A percentile compares a stretch with the other conserved stretches of the same genome.
Evolutionary conservation across 1,140 invertebrate species (phyloP).

Genomic region (Steinernema feltiae): DNA sequence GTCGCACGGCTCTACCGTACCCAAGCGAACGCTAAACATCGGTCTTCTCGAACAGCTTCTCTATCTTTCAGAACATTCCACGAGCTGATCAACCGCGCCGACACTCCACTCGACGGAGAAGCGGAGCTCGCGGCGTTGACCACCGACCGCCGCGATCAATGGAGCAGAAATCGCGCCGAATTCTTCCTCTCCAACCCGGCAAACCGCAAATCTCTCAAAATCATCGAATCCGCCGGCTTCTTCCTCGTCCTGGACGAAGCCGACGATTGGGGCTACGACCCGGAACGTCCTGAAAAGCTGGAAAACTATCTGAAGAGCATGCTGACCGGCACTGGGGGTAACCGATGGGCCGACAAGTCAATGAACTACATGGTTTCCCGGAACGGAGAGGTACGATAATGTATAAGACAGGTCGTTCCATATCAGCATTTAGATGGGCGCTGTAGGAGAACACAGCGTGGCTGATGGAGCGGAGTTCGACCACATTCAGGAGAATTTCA

Average conservation of each 20-base stretch:
- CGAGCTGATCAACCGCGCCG: constrained; percentile 37
- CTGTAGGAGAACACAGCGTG: constrained; percentile 81
- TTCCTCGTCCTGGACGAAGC: constrained; percentile 28
- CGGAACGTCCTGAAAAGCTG: constrained; percentile 18
- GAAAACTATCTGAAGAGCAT: constrained; percentile 58
- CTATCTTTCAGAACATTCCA: constrained; percentile 38
- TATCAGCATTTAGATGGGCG: constrained; percentile 77
- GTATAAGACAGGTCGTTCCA: not conserved
- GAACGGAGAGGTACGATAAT: constrained; percentile 82
- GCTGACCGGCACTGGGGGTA: constrained; percentile 87
- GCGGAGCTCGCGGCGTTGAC: constrained; percentile 40
- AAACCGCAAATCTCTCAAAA: constrained; percentile 32
- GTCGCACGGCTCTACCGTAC: not conserved
- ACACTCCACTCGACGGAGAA: constrained; percentile 30
- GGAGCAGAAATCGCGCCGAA: constrained; percentile 37
- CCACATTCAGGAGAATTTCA: constrained; percentile 45
- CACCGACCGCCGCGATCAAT: constrained; percentile 38
- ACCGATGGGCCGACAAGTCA: constrained; percentile 89
- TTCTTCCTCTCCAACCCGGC: constrained; percentile 42
- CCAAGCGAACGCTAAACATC: too few relatives aligned
- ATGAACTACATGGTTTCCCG: constrained; percentile 91
- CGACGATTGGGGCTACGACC: constrained; percentile 25
- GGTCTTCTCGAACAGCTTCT: too few relatives aligned
- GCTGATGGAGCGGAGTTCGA: constrained; percentile 31
- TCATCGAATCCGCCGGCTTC: constrained; percentile 38